phyloP scores from a whole-genome alignment of 1,140 invertebrate species.

The Euborellia annulipes region DNA sequence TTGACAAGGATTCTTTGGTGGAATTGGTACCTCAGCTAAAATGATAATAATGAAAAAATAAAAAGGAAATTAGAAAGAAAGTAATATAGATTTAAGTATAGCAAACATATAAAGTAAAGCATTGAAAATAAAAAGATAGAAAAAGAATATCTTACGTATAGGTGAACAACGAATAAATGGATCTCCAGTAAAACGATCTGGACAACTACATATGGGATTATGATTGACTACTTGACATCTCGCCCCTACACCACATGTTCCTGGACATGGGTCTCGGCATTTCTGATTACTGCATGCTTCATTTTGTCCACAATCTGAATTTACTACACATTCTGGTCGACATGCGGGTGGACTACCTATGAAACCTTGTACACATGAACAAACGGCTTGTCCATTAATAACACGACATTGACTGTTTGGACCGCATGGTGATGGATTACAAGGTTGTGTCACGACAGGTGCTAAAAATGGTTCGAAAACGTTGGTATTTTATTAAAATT shows the following conservation, averaged over 20 bases:
- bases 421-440: slow-evolving; percentile 36
- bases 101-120: no score
- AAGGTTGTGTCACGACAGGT: slow-evolving; percentile 27
- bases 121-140: no score
- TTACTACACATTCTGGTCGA: slow-evolving; percentile 33
- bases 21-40: background rate
- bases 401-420: slow-evolving; percentile 35
- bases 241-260: slow-evolving; percentile 30
- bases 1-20: slow-evolving; percentile 25
- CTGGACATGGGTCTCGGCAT: slow-evolving; percentile 36
- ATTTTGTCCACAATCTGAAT: slow-evolving; percentile 30
- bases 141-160: slow-evolving; percentile 20
- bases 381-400: slow-evolving; percentile 31
- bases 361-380: slow-evolving; percentile 32
- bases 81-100: background rate
- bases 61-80: no score
- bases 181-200: slow-evolving; percentile 33
- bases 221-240: slow-evolving; percentile 37
- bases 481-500: no score
- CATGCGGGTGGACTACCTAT: slow-evolving; percentile 34
- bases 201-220: slow-evolving; percentile 39
- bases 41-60: background rate
- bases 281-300: slow-evolving; percentile 33
- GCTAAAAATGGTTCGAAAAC: slow-evolving; percentile 16
- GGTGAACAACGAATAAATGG: slow-evolving; percentile 35